Percentiles rank a stretch among this genome's conserved stretches.
These are phyloP conservation scores for Podabrus alpinus DNA, from an alignment of 2,888 invertebrate genomes.

Conservation along the genomic window DNA sequence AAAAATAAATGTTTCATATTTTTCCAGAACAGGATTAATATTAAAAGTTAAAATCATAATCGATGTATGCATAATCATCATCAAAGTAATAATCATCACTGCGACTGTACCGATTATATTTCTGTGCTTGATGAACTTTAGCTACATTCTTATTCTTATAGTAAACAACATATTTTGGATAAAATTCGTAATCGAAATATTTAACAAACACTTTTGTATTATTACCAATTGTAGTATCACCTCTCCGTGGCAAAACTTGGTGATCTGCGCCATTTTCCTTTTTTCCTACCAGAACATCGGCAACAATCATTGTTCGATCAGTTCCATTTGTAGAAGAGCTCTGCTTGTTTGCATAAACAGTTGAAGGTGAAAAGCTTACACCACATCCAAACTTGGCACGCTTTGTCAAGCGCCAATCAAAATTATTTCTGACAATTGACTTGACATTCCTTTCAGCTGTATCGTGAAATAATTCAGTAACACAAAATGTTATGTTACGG, in stretches of 20 bases:
- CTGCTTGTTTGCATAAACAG: constrained; percentile 41
- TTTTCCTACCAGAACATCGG: constrained; percentile 43
- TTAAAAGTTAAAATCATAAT: too few species aligned
- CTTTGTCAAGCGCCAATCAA: constrained; percentile 43
- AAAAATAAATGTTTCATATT: too few species aligned
- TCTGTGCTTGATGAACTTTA: background rate
- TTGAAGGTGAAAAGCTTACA: constrained; percentile 44
- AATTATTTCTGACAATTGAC: constrained; percentile 43
- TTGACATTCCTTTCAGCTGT: constrained; percentile 38
- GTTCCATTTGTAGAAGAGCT: constrained; percentile 36
- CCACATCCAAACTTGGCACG: constrained; percentile 44
- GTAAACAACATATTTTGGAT: constrained; percentile 47
- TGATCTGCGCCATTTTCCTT: constrained; percentile 19
- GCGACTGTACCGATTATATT: background rate
- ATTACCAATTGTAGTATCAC: constrained; percentile 46
- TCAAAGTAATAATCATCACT: too few species aligned
- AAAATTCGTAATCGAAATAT: constrained; percentile 50
- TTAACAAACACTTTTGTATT: constrained; percentile 45
- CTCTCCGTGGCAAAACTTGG: background rate
- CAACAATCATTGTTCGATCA: constrained; percentile 45
- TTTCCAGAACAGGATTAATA: too few species aligned
- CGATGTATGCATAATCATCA: too few species aligned
- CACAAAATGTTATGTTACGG: constrained; percentile 19
- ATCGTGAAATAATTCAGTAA: constrained; percentile 41
- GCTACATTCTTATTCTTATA: constrained; percentile 15